phyloP scores from a whole-genome alignment of 1,140 invertebrate species.

The Drosophila prosaltans region DNA sequence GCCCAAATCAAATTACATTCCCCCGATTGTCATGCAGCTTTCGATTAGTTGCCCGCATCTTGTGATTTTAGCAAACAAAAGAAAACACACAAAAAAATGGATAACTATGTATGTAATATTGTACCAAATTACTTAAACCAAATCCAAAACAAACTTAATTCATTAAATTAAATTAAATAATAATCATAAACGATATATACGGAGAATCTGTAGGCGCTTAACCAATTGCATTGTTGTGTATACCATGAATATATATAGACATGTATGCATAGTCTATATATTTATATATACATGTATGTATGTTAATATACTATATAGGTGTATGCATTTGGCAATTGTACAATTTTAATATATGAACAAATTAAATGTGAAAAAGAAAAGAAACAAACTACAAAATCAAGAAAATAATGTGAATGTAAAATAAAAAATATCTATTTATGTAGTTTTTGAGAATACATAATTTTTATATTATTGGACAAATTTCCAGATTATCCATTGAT shows the following conservation, averaged over 20 bases:
- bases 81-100: slow-evolving; percentile 29
- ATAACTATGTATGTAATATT: slow-evolving; percentile 3
- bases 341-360: slow-evolving; percentile 34
- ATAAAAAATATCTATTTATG: slow-evolving; percentile 54
- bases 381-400: neutral
- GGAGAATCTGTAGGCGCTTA: slow-evolving; percentile 3
- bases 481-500: no score
- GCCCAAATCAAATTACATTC: slow-evolving; percentile 16
- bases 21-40: slow-evolving; percentile 32
- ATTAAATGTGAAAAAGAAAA: slow-evolving; percentile 20
- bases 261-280: neutral
- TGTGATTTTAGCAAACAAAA: slow-evolving; percentile 60
- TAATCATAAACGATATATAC: neutral
- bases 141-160: slow-evolving; percentile 11
- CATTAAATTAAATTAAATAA: neutral
- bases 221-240: neutral
- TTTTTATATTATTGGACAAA: no score
- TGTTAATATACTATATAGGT: slow-evolving; percentile 44
- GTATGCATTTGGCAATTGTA: slow-evolving; percentile 36
- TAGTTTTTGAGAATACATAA: slow-evolving; percentile 8
- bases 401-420: slow-evolving; percentile 32
- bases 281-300: neutral
- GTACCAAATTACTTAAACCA: slow-evolving; percentile 20
- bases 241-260: neutral
- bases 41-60: slow-evolving; percentile 29